These are phyloP conservation scores for Exaiptasia diaphana DNA, from an alignment of 64 coral and sea anemone species.

Conservation along the genomic window DNA sequence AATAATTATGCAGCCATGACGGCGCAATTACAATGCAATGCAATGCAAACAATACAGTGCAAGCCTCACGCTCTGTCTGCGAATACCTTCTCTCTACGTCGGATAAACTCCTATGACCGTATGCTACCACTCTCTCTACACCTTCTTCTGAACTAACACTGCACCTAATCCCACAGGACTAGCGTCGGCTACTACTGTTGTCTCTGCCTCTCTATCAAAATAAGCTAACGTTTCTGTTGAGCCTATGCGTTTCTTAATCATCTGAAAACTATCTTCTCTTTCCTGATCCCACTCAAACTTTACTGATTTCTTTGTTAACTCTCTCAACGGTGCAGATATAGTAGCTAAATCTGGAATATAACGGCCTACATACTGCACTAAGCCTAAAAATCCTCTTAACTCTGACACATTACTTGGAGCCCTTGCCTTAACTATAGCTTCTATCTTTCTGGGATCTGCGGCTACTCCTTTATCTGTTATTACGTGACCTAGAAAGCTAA, in stretches of 20 bases:
- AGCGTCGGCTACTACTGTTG: slow-evolving; percentile 31
- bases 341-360: slow-evolving; percentile 51
- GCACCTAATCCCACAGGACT: slow-evolving; percentile 41
- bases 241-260: slow-evolving; percentile 20
- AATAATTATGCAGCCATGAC: slow-evolving; percentile 13
- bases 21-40: no score
- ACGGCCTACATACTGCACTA: slow-evolving; percentile 33
- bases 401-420: slow-evolving; percentile 30
- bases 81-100: slow-evolving; percentile 19
- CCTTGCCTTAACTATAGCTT: slow-evolving; percentile 13
- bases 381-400: slow-evolving; percentile 6
- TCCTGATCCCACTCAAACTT: slow-evolving; percentile 18
- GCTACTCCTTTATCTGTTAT: slow-evolving; percentile 1
- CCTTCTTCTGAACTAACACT: slow-evolving; percentile 8
- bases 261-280: slow-evolving; percentile 26
- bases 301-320: slow-evolving; percentile 16
- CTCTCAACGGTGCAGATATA: background rate
- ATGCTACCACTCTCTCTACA: background rate
- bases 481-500: slow-evolving; percentile 22
- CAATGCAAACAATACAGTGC: background rate
- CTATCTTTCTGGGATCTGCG: slow-evolving; percentile 29
- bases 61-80: slow-evolving; percentile 33
- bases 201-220: slow-evolving; percentile 14
- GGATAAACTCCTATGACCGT: slow-evolving; percentile 27
- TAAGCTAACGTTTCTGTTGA: slow-evolving; percentile 36